Evolutionary conservation across 2,797 vertebrate species (phyloP), one percentile per base, ranked within the genome.

Genomic region (Ctenosaura bakeri): DNA sequence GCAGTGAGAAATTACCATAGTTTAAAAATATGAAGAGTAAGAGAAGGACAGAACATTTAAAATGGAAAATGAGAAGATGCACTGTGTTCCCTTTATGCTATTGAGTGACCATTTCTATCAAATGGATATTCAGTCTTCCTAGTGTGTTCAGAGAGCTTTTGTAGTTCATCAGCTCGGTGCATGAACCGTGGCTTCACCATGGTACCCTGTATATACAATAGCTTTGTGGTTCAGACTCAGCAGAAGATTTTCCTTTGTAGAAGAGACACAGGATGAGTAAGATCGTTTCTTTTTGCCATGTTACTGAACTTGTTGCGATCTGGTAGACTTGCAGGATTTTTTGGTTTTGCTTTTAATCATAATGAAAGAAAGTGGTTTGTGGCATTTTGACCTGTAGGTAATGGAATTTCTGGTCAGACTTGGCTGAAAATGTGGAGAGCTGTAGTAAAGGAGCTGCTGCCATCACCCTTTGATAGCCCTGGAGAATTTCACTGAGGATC

Each of bases 41-140:
- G 59, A 90, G 16, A 50, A n/a, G 16, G 77, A 24, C 10, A 12
- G 59, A 89, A 64, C 81, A 78, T 62, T 85, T 94, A 76, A 87
- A 90, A 89, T 87, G 12, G 52, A 16, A 20, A 77, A 0, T 88
- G 12, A 77, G 84, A 50, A 38, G 35, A 1, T 42, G 86, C n/a
- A 52, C 1, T 42, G 8, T 85, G 3, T 78, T 93, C 89, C 18
- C 54, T 91, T 85, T 56, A 20, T 64, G 42, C 85, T 88, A 35
- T 38, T 90, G 84, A 81, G 74, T 83, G 77, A 89, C 62, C 26
- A 77, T 0, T 74, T 91, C 46, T 52, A 24, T 24, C 32, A 87
- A 92, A 59, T 76, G 32, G 9, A 26, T 94, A 90, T 88, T 92
- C 80, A 42, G 83, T 95, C 80, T 88, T 35, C 71, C 32, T 50